Conservation (phyloP, 1,140 invertebrate genomes). For the Zaprionus ghesquierei region DNA sequence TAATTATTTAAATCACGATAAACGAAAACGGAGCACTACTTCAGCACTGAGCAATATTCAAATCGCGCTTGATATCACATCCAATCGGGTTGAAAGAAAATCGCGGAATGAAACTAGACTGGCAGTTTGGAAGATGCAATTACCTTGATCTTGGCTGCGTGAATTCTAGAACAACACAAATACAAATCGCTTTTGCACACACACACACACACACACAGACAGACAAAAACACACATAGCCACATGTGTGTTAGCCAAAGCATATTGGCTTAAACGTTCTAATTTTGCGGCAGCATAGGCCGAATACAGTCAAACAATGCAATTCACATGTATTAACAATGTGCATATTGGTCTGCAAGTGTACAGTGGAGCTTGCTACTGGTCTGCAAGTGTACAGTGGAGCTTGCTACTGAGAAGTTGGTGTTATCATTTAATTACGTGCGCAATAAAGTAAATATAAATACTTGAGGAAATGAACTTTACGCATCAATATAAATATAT, state of each 20-base stretch:
- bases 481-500: too few species aligned
- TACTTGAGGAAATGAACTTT: too few species aligned
- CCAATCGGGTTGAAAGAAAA: constrained; percentile 42
- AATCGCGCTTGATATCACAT: constrained; percentile 34
- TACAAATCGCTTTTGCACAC: not conserved
- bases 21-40: constrained; percentile 10
- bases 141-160: constrained; percentile 57
- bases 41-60: constrained; percentile 13
- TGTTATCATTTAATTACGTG: too few species aligned
- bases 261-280: constrained; percentile 27
- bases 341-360: constrained; percentile 6
- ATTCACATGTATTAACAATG: not conserved
- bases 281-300: constrained; percentile 19
- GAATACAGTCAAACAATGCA: constrained; percentile 8
- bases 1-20: constrained; percentile 5
- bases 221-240: too few species aligned
- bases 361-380: constrained; percentile 13
- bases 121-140: constrained; percentile 46
- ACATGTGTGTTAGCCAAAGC: constrained; percentile 7
- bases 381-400: not conserved
- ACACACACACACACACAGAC: not conserved
- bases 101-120: constrained; percentile 51
- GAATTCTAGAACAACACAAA: constrained; percentile 50
- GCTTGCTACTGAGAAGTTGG: too few species aligned
- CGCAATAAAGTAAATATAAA: too few species aligned